Evolutionary conservation across 1,140 invertebrate species (phyloP), one percentile per base, ranked within the genome.

Genomic region (Asbolus verrucosus): DNA sequence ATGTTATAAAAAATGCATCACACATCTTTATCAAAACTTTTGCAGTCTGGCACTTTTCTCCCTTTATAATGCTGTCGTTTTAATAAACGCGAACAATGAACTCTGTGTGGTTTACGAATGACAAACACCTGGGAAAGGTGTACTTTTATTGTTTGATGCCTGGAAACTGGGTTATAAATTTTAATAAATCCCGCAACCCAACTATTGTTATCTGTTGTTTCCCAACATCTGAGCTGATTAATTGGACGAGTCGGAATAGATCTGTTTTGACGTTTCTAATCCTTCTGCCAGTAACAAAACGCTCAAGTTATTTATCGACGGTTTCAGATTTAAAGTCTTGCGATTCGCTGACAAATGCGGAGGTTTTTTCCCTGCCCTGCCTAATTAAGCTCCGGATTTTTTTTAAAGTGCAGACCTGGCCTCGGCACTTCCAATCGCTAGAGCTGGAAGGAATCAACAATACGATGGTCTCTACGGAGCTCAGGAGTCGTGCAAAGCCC

Each of bases 201-300:
- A 54, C 46, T 54, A 54, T 54, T 54, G 19, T 54, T 54, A 54
- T 54, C 46, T 54, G 18, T 54, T 54, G 46, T 54, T 54, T 54
- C n/a, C 46, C 46, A 54, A 54, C 46, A 19, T 54, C 46, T 54
- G 46, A 54, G 19, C 46, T 54, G 46, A 54, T 54, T 54, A 54
- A 54, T 54, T 54, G 46, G 46, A 21, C 19, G 19, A 54, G 46
- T 21, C 27, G 46, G 46, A 54, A 21, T 21, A 54, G 46, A 54
- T 54, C 27, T 54, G 46, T 54, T 54, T 54, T 54, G 46, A 54
- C 46, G 27, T 54, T 54, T 24, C 46, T 54, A 54, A 54, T 54
- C 46, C 46, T 54, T 16, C 46, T 54, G 46, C 46, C 27, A 27
- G 27, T 54, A 54, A 54, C 46, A 27, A 27, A 19, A 54, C 46